These are phyloP conservation scores for Pandion haliaetus DNA, from an alignment of 2,113 vertebrate genomes.

Conservation along the genomic window DNA sequence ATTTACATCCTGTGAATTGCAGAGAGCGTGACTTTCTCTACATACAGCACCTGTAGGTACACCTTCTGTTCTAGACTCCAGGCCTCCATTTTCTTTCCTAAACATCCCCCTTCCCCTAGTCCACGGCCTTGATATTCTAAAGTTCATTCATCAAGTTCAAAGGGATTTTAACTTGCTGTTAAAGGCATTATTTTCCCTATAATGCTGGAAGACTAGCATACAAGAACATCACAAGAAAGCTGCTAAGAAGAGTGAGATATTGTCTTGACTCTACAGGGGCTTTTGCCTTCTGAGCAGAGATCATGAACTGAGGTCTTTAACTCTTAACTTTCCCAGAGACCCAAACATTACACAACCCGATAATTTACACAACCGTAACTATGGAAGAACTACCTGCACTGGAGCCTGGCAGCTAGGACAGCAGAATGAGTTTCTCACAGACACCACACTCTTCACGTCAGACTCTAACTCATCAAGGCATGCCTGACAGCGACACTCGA, in stretches of 20 bases:
- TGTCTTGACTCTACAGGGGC: not conserved
- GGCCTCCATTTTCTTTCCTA: not conserved
- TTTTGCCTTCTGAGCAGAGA: not conserved
- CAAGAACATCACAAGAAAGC: not conserved
- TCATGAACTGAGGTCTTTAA: not conserved
- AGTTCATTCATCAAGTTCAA: not conserved
- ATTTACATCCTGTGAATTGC: not conserved
- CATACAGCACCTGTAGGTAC: not conserved
- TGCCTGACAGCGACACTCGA: conserved; percentile 82
- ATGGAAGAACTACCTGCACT: conserved; percentile 65
- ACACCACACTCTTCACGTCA: not conserved
- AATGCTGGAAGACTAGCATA: not conserved
- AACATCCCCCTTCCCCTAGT: not conserved
- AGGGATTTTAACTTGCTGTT: not conserved
- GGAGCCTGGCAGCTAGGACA: conserved; percentile 72
- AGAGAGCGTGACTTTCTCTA: not conserved
- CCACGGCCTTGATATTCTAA: not conserved
- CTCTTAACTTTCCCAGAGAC: not conserved
- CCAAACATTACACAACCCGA: not conserved
- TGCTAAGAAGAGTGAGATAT: not conserved
- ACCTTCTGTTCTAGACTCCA: not conserved
- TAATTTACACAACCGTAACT: not conserved
- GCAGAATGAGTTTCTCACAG: conserved; percentile 64
- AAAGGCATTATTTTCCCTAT: not conserved
- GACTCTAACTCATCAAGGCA: conserved; percentile 70